These are phyloP conservation scores for Percopsis transmontana DNA, from an alignment of 2,113 vertebrate species.

Conservation along the genomic window DNA sequence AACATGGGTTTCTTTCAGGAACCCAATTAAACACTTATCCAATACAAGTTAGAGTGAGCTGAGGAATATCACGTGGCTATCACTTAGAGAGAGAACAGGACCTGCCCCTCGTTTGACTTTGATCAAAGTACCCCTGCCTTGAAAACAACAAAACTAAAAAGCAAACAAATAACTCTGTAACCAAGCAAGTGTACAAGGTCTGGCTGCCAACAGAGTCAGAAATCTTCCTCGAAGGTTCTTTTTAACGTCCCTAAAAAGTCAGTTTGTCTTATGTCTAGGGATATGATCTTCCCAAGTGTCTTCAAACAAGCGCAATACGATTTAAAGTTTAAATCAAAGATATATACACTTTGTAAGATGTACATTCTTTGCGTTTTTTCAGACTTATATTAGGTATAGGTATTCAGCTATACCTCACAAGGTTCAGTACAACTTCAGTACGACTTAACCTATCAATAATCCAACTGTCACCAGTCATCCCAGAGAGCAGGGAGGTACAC, in stretches of 20 bases:
- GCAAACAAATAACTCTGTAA: too few relatives aligned
- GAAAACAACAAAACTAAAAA: too few relatives aligned
- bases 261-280: too few relatives aligned
- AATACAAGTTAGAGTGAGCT: not conserved
- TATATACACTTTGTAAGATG: not conserved
- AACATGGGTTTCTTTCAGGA: not conserved
- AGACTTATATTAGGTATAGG: too few relatives aligned
- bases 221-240: too few relatives aligned
- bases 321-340: not conserved
- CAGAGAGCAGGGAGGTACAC: not conserved
- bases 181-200: too few relatives aligned
- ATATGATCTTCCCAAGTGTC: too few relatives aligned
- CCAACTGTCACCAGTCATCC: not conserved
- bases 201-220: too few relatives aligned
- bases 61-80: not conserved
- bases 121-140: not conserved
- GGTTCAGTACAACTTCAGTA: not conserved
- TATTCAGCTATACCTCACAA: not conserved
- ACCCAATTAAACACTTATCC: constrained; percentile 18
- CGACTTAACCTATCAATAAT: too few relatives aligned
- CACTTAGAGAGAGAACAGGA: not conserved
- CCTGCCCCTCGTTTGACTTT: not conserved
- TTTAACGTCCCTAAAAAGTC: too few relatives aligned
- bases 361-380: too few relatives aligned
- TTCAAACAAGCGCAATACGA: not conserved